Base-by-base conservation (phyloP, 2,888 invertebrate genomes). In the Agrilus mali region DNA sequence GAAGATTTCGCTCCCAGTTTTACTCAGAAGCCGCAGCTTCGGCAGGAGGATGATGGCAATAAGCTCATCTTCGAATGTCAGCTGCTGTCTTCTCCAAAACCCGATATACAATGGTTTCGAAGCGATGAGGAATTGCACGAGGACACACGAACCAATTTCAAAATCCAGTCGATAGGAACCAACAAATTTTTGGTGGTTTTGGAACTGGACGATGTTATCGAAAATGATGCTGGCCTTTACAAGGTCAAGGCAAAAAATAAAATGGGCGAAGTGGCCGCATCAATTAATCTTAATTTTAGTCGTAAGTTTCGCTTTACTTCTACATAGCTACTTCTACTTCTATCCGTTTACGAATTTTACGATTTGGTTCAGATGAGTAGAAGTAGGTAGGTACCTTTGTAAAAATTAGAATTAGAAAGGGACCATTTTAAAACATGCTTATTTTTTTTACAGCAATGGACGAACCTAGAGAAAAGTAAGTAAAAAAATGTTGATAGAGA, bases 1-100 rank as follows among this genome's bases (percentile, higher is more conserved):
- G 93, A 93, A 71, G 92, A 93, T 72, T 86, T 92, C 75, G 93
- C 95, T 73, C 95, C 95, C 70, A 94, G 93, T 79, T 95, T 96
- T 77, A 90, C 92, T 57, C 92, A 94, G 75, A 95, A 95, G 82
- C 95, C 95, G 54, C 89, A 90, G 70, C 80, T 96, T 60, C 79
- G 93, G 56, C 94, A 96, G 69, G 95, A 95, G 67, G 93, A 93
- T 67, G 93, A 93, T 66, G 93, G 93, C 60, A 93, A 93, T 73
- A 83, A 88, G 63, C 79, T 94, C 64, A 81, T 94, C 60, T 93
- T 94, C 73, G 93, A 93, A 69, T 94, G 93, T 69, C 87, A 92
- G 69, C 75, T 94, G 60, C 69, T 87, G 60, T 84, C 86, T 55
- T 75, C 83, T 49, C 93, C 93, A 35, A 86, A 87, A 66, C 92